phyloP scores from a whole-genome alignment of 2,888 invertebrate species.

The Mesochorus sp. region DNA sequence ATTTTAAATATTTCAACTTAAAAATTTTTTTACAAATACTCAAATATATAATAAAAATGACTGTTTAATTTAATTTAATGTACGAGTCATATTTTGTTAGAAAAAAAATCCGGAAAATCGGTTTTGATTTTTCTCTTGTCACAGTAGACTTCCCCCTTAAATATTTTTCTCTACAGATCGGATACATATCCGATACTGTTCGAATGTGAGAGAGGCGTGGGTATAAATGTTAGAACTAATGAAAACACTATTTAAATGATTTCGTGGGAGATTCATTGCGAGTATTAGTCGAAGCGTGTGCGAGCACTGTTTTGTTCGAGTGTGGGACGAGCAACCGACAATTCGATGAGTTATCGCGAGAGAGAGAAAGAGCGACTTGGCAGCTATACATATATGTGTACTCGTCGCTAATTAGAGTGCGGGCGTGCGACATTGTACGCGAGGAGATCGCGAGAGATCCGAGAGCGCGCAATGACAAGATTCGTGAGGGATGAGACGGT shows the following conservation, averaged over 20 bases:
- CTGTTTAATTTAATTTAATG: no score
- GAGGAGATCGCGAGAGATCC: not conserved
- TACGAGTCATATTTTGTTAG: no score
- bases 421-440: slow-evolving; percentile 48
- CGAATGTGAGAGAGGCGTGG: slow-evolving; percentile 4
- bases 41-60: no score
- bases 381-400: not conserved
- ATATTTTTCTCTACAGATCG: not conserved
- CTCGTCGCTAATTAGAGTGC: slow-evolving; percentile 51
- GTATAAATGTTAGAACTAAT: not conserved
- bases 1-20: no score
- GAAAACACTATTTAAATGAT: slow-evolving; percentile 3
- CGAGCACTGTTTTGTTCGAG: not conserved
- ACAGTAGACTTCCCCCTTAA: not conserved
- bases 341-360: slow-evolving; percentile 40
- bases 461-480: slow-evolving; percentile 2
- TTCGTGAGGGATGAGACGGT: slow-evolving; percentile 17
- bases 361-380: not conserved
- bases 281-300: not conserved
- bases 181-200: not conserved
- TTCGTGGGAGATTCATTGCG: slow-evolving; percentile 17
- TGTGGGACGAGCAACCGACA: slow-evolving; percentile 28
- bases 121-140: no score
- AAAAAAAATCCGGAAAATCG: no score
- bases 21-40: no score